Evolutionary conservation across 2,797 vertebrate species (phyloP).

Genomic region (Galagoides demidoff): DNA sequence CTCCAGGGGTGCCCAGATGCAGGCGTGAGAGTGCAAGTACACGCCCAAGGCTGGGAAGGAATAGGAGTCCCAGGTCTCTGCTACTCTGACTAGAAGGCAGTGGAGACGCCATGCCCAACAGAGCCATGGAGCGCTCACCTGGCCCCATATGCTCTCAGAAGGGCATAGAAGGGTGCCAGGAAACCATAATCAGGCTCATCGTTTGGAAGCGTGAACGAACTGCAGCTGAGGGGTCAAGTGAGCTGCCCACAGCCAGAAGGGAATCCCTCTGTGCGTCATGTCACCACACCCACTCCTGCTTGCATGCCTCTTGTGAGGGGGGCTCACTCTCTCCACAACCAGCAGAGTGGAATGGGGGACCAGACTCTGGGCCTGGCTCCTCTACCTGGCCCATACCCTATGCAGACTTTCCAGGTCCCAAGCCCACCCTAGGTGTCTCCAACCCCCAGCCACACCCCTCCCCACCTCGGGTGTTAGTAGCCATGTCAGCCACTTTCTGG

Average conservation of each 20-base stretch:
- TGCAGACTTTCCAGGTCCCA: not conserved
- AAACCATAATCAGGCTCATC: not conserved
- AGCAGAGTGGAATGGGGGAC: no score
- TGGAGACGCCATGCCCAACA: not conserved
- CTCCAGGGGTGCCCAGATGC: not conserved
- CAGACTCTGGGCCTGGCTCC: not conserved
- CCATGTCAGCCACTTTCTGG: slow-evolving; percentile 99
- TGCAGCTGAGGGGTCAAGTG: not conserved
- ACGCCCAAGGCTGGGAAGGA: fast-evolving
- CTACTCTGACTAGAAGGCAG: not conserved
- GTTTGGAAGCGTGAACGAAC: no score
- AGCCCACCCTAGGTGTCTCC: not conserved
- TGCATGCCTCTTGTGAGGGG: not conserved
- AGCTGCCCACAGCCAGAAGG: not conserved
- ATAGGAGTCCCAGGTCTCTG: not conserved
- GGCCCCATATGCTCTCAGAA: not conserved
- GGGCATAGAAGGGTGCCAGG: not conserved
- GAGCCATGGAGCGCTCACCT: not conserved
- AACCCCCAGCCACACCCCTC: not conserved
- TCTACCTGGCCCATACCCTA: not conserved
- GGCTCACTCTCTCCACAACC: not conserved
- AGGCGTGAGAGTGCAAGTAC: not conserved
- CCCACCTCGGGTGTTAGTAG: slow-evolving; percentile 98
- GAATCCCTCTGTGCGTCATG: fast-evolving
- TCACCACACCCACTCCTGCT: not conserved